Evolutionary conservation across 2,888 invertebrate genomes (phyloP), one percentile per base, ranked within the genome.

Genomic region (Sphinx pinastri): DNA sequence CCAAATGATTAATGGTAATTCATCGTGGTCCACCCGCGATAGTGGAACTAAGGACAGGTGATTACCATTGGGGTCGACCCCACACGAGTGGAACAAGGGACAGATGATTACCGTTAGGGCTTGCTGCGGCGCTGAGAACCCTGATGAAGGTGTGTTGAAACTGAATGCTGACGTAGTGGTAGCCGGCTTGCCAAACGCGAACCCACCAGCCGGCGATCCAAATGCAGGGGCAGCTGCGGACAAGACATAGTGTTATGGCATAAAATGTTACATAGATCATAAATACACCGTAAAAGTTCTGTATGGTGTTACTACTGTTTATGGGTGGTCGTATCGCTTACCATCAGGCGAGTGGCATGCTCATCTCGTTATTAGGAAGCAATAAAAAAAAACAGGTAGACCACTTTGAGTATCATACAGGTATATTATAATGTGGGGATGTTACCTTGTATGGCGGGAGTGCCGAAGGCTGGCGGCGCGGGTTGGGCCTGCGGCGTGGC

Each of bases 61-160:
- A 38, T 8, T 38, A 38, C 38, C 38, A 8, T 38, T 38, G 38
- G 38, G 38, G 38, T 5, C 38, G 8, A 12, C 13, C 6, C 25
- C 11, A 19, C 25, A 31, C 5, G 13, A 14, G n/a, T 47, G n/a
- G 13, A 59, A 51, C 14, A 45, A 45, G 14, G 10, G 10, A 68
- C 0, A 13, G 58, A 57, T 57, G 81, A 84, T 84, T 54, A 89
- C 89, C 55, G 82, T 72, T 10, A 75, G 73, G 5, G 83, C 70
- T 71, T 82, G 85, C 71, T 82, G 85, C 8, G 88, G 78, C 2
- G 83, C 85, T 0, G 91, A 86, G 74, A 92, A 92, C 0, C 92
- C 91, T 0, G 90, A 86, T 0, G 89, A 71, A 0, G 91, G 92
- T 0, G 92, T 90, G 0, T 83, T 75, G 68, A 91, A 90, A 0